Evolutionary conservation across 2,797 vertebrate genomes (phyloP).

Genomic region (Sebastes iracundus): DNA sequence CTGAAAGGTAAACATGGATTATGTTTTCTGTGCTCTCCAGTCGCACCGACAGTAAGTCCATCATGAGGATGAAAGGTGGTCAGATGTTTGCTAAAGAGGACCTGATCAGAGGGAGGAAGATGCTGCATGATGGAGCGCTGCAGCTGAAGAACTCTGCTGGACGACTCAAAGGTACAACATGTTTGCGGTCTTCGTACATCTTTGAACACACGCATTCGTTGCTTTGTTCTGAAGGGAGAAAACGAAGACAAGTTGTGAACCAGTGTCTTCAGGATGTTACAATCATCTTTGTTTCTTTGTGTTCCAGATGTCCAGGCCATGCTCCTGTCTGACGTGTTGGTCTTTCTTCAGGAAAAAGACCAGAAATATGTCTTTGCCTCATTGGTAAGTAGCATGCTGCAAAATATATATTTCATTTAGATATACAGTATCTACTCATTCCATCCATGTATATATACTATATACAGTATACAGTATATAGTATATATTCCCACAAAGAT

Average conservation of each 20-base stretch:
- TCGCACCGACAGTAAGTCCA: slow-evolving; percentile 93
- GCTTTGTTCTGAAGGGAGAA: not conserved
- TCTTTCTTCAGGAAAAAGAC: slow-evolving; percentile 96
- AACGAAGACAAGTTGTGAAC: not conserved
- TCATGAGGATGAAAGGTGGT: slow-evolving; percentile 94
- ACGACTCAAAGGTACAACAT: slow-evolving; percentile 86
- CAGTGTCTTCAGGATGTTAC: not conserved
- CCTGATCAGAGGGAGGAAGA: slow-evolving; percentile 84
- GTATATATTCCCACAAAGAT: not conserved
- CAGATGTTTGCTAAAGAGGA: slow-evolving; percentile 96
- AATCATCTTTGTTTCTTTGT: not conserved
- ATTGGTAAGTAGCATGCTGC: slow-evolving; percentile 81
- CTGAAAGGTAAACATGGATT: not conserved
- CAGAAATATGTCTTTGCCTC: slow-evolving; percentile 93
- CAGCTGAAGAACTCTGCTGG: slow-evolving; percentile 87
- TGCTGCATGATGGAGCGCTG: slow-evolving; percentile 89
- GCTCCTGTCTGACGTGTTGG: slow-evolving; percentile 89
- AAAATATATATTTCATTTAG: not conserved
- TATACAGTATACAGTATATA: not conserved
- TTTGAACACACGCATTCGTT: not conserved
- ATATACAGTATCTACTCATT: not conserved
- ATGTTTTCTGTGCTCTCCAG: slow-evolving; percentile 33
- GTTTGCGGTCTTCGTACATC: not conserved
- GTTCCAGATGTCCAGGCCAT: slow-evolving; percentile 90
- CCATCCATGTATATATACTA: not conserved